A percentile compares a stretch with the other conserved stretches of the same genome.
Evolutionary conservation across 2,888 invertebrate genomes (phyloP).

Genomic region (Marronus borbonicus): DNA sequence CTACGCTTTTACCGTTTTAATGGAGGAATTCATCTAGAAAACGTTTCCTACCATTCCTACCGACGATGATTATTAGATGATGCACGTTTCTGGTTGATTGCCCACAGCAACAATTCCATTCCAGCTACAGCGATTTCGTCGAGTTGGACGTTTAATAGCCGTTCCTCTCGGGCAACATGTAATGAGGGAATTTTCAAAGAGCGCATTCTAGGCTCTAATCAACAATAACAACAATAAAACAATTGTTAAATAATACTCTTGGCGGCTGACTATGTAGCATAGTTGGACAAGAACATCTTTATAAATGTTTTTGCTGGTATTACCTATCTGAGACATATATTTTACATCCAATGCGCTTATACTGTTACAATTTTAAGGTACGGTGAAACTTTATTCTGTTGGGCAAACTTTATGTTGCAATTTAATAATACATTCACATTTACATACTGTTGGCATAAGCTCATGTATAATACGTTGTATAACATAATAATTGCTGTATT

Average conservation of each 20-base stretch:
- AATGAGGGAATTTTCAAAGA: constrained; percentile 1
- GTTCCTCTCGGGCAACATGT: constrained; percentile 3
- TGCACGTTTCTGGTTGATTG: constrained; percentile 24
- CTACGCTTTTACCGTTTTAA: constrained; percentile 44
- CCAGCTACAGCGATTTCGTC: not conserved
- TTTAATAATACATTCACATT: too few species aligned
- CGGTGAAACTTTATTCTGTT: too few species aligned
- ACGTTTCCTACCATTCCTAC: constrained; percentile 23
- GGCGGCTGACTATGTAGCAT: not conserved
- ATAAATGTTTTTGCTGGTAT: not conserved
- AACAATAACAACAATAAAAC: constrained; percentile 22
- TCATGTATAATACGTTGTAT: too few species aligned
- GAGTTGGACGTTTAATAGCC: not conserved
- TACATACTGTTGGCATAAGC: too few species aligned
- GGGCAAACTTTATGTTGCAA: too few species aligned
- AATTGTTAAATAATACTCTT: constrained; percentile 14
- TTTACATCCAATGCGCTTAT: too few species aligned
- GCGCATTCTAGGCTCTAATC: constrained; percentile 1
- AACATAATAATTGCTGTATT: too few species aligned
- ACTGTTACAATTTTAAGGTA: too few species aligned
- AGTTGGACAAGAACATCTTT: constrained; percentile 14
- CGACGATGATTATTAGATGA: constrained; percentile 16
- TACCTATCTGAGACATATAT: not conserved
- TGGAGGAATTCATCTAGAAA: constrained; percentile 43
- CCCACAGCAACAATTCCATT: constrained; percentile 28